Evolutionary conservation across 2,888 invertebrate species (phyloP).

Genomic region (Anoplius nigerrimus): DNA sequence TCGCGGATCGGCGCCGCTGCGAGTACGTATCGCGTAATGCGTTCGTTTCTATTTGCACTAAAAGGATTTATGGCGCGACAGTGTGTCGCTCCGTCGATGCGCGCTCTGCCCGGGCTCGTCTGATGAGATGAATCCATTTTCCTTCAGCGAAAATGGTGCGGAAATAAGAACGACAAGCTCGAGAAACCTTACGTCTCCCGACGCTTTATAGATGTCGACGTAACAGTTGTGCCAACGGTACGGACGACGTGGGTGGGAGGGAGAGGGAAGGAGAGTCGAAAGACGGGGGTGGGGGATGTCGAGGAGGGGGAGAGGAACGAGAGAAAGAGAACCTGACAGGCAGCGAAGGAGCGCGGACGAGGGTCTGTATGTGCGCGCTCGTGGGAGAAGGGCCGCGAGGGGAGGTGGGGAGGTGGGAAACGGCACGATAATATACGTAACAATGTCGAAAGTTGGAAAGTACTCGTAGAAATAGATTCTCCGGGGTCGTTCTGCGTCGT

Average conservation of each 20-base stretch:
- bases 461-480: slow-evolving; percentile 41
- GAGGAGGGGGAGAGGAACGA: background rate
- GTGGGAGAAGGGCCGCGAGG: background rate
- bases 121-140: background rate
- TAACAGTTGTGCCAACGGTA: slow-evolving; percentile 7
- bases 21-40: too few species aligned
- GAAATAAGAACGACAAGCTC: slow-evolving; percentile 26
- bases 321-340: background rate
- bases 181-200: slow-evolving; percentile 19
- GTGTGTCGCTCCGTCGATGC: too few species aligned
- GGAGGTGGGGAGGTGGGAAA: slow-evolving; percentile 19
- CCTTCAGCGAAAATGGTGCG: slow-evolving; percentile 8
- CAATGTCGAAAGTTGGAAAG: slow-evolving; percentile 37
- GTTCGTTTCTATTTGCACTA: too few species aligned
- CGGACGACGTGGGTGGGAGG: slow-evolving; percentile 11
- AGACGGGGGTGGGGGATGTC: background rate
- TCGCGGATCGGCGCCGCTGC: too few species aligned
- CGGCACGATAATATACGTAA: slow-evolving; percentile 37
- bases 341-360: slow-evolving; percentile 3
- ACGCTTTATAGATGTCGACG: slow-evolving; percentile 28
- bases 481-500: background rate
- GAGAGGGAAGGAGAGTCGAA: background rate
- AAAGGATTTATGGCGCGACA: too few species aligned
- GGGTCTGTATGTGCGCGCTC: background rate
- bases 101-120: too few species aligned